Conservation (phyloP, 2,797 vertebrate genomes). For the Coregonus suidteri region DNA sequence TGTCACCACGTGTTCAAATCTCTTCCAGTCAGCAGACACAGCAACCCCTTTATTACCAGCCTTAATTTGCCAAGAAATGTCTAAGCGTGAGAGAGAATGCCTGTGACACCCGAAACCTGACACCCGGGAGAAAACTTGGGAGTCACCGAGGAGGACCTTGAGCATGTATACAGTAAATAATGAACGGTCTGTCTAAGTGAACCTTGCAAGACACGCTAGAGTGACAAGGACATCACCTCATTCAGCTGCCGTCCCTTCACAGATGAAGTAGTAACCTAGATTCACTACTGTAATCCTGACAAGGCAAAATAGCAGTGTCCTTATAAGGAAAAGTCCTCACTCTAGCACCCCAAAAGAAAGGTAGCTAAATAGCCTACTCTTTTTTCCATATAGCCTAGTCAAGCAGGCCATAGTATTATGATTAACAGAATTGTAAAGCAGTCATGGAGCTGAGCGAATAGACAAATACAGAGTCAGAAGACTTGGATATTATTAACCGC, state of each 20-base stretch:
- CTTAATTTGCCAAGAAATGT: conserved; percentile 17
- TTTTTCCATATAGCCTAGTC: not conserved
- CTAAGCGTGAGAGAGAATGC: not conserved
- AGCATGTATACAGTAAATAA: conserved; percentile 40
- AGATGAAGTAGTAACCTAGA: not conserved
- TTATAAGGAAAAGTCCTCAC: not conserved
- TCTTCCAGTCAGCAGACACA: not conserved
- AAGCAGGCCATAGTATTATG: conserved; percentile 4
- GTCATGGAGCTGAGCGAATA: not conserved
- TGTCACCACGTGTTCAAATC: conserved; percentile 12
- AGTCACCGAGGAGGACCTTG: conserved; percentile 3
- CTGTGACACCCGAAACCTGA: conserved; percentile 14
- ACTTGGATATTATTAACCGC: conserved; percentile 49
- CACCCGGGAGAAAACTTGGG: conserved; percentile 1
- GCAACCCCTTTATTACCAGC: not conserved
- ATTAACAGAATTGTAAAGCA: conserved; percentile 29
- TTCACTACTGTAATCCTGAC: not conserved
- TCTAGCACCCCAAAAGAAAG: not conserved
- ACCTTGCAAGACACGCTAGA: not conserved
- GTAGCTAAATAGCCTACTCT: not conserved
- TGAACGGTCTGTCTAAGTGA: conserved; percentile 4
- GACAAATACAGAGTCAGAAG: conserved; percentile 37
- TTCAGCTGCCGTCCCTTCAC: not conserved
- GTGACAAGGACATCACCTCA: conserved; percentile 8
- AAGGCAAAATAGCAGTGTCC: not conserved